Base-by-base conservation (phyloP, 2,888 invertebrate genomes). In the Melinaea menophilus region DNA sequence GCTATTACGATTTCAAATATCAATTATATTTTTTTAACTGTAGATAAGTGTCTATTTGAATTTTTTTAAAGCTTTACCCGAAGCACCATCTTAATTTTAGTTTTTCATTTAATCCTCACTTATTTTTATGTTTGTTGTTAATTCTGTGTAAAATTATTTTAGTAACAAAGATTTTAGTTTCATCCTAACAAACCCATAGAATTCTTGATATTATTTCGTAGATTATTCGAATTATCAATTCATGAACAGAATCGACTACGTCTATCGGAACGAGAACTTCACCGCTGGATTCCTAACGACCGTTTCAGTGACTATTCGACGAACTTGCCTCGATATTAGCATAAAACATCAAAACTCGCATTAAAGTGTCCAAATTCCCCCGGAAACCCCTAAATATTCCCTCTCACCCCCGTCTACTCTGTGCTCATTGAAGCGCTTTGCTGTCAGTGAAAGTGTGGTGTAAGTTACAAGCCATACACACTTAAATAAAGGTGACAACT, bases 261-360 rank as follows among this genome's bases (percentile, higher is more conserved):
- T 66, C 66, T 68, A 68, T 68, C 62, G 63, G 60, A 61, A 55
- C 55, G 59, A 62, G 62, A 57, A 9, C 59, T 37, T 56, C 56
- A 46, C 47, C 48, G 62, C 47, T 55, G 59, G 58, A 59, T 56
- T 58, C 62, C 65, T 68, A 72, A 68, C 69, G 71, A 70, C 63
- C 75, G 76, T 83, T 81, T 81, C 83, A 79, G 78, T 82, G 83
- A 83, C 81, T 85, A 79, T 79, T 74, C 78, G 79, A 68, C 72
- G 69, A 87, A 88, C 81, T 88, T 85, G 73, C 75, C 75, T 77
- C 70, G 79, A 81, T 83, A 89, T 90, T 89, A 89, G 84, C 89
- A 89, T 89, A 88, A 88, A 90, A 89, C 88, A 89, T 90, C 88
- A 88, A 80, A 90, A 90, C 84, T 90, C 89, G 84, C 88, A 89